Evolutionary conservation across 2,888 invertebrate species (phyloP).

Genomic region (Drosophila nr. medialis): DNA sequence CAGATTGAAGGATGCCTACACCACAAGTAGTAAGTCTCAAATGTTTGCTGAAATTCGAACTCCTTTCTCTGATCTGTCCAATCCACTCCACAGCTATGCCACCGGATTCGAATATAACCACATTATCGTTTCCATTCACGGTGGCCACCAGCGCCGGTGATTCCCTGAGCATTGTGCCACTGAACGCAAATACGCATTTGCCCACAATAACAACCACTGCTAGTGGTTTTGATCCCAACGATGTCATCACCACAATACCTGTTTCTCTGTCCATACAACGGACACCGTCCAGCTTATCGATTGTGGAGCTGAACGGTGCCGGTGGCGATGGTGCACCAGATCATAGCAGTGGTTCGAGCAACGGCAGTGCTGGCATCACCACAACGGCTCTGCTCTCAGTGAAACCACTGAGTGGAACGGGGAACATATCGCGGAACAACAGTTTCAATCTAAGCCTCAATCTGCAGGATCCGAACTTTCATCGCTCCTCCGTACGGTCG

Average conservation of each 20-base stretch:
- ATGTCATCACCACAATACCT: slow-evolving; percentile 81
- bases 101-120: slow-evolving; percentile 79
- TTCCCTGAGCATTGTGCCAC: slow-evolving; percentile 81
- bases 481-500: slow-evolving; percentile 78
- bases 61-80: background rate
- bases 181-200: slow-evolving; percentile 68
- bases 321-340: slow-evolving; percentile 46
- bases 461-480: slow-evolving; percentile 73
- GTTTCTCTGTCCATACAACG: slow-evolving; percentile 81
- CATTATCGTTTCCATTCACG: slow-evolving; percentile 84
- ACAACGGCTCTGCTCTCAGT: slow-evolving; percentile 77
- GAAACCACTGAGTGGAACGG: slow-evolving; percentile 71
- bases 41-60: too few species aligned
- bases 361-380: slow-evolving; percentile 61
- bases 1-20: slow-evolving; percentile 71
- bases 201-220: slow-evolving; percentile 79
- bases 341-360: slow-evolving; percentile 56
- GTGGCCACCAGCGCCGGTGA: slow-evolving; percentile 80
- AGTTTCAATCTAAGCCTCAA: slow-evolving; percentile 81
- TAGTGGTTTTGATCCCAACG: slow-evolving; percentile 73
- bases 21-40: slow-evolving; percentile 56
- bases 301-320: slow-evolving; percentile 68
- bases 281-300: slow-evolving; percentile 75
- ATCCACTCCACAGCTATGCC: slow-evolving; percentile 59
- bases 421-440: slow-evolving; percentile 80